Evolutionary conservation across 2,113 vertebrate genomes (phyloP), one percentile per base, ranked within the genome.

Genomic region (Nothobranchius kuhntae): DNA sequence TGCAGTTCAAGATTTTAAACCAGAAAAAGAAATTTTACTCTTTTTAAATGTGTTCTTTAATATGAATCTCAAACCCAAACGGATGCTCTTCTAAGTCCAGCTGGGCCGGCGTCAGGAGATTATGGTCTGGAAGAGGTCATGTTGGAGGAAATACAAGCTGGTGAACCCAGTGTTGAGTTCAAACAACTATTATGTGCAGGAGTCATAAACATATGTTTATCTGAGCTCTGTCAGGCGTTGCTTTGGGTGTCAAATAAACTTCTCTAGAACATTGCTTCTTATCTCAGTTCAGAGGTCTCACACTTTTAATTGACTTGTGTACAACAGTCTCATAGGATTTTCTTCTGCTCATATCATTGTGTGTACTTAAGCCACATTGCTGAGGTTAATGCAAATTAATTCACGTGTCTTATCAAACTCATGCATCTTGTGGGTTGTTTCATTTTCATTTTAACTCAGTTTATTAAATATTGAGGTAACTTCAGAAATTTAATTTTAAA

Each of bases 171-270:
- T 92, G 91, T 92, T 94, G 91, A 87, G 80, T 81, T 88, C 90
- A 93, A 91, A 93, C 93, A 83, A 90, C 94, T 87, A 81, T 83
- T 68, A 77, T 62, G 65, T 67, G 85, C 78, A 68, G 57, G 80
- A 40, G 93, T 92, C 93, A 92, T 96, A 94, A 96, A 87, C 7
- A 88, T 61, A 47, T 91, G 93, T 95, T 96, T 96, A 95, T 97
- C 95, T 95, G 80, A 92, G 91, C 93, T 89, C 86, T 92, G 87
- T 90, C 92, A 89, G 89, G 52, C 54, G 42, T 91, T 92, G 91
- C 91, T 89, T 91, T 82, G 46, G 91, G 85, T 89, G 93, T 95
- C 93, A 94, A 93, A 94, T 96, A 96, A 95, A 92, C 91, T 84
- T 65, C 84, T 83, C 83, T 87, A 85, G 93, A 91, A 95, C 93